Base-by-base conservation (phyloP, 2,797 vertebrate species). In the Gephyroberyx darwinii region DNA sequence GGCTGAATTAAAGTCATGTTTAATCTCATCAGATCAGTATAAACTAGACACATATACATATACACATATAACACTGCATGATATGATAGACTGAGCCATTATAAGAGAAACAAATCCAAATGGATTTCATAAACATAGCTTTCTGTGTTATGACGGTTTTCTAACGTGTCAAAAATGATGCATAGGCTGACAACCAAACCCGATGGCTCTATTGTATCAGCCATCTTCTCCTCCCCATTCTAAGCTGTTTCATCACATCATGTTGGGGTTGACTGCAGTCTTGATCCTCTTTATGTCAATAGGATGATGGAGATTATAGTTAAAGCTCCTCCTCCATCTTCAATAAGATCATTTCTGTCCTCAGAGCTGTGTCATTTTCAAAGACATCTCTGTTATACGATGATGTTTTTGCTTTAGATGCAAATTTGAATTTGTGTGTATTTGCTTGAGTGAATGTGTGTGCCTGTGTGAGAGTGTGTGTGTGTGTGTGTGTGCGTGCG, bases 231-330 rank as follows among this genome's bases (percentile, higher is more conserved):
- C 45, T 68, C 68, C 71, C 61, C 78, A 45, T 77, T 78, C 69
- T 86, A 81, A 84, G 75, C 83, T 53, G 68, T 78, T 81, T 90
- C 84, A 91, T 89, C 82, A 87, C 80, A 88, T 90, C 83, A 75
- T 80, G 83, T 79, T 65, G 77, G 75, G 84, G 57, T 85, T 79
- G 84, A 78, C 74, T 83, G 80, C 80, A 82, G 85, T 71, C 88
- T 79, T 91, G 90, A 91, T 92, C 88, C 89, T 91, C 80, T 89
- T 87, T 88, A 78, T 91, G 81, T 89, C 90, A 91, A 91, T 85
- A 86, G 87, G 84, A 89, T 90, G 87, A 91, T 83, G 67, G 90
- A 86, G 89, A 92, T 92, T 92, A 92, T 59, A 80, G 77, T 69
- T 47, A 76, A 88, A 88, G 82, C 87, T 69, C 85, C 83, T 72